Base-by-base conservation (phyloP, 2,888 invertebrate species). In the Andrena bucephala region DNA sequence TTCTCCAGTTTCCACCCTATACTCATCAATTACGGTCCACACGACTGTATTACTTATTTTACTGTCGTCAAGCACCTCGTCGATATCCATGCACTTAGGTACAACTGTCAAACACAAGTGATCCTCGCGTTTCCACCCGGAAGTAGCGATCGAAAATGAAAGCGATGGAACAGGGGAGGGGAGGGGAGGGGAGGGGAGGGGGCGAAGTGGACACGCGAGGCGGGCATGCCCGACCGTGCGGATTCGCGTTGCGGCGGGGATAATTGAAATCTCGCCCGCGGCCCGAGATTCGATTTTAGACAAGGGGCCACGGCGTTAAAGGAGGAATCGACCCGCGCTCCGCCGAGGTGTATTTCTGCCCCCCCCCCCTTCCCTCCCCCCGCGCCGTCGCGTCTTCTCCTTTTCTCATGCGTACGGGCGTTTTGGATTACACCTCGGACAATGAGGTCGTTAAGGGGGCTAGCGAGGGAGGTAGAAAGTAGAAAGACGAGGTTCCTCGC, bases 361-460 rank as follows among this genome's bases (percentile, higher is more conserved):
- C 57, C 8, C 10, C 7, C 7, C 33, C 6, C 7, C 31, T 6
- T 0, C 31, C 31, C 31, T 0, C 31, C 31, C 31, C 31, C 31
- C 7, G 0, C 31, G n/a, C 16, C 10, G 0, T 10, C 24, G 20
- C 10, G 20, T 24, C 10, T 13, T 63, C 62, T n/a, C 6, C 62
- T 57, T 59, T 71, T 63, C 59, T 60, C 77, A 48, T 62, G 85
- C 79, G 77, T 74, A 86, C 86, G 81, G 42, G 83, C 92, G 92
- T 92, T 91, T 92, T 89, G 89, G 89, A 90, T 92, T 92, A 92
- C 92, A 91, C 91, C 90, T 91, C 75, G 89, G 84, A 92, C 91
- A 92, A 92, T 92, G 85, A 90, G 91, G 69, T 91, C 89, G 89
- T 91, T 92, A 91, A 87, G 89, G 85, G 90, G 86, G 76, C 87